Percentiles rank a stretch among this genome's conserved stretches.
phyloP scores from a whole-genome alignment of 2,888 invertebrate genomes.

The Drosophila nr. fundita region DNA sequence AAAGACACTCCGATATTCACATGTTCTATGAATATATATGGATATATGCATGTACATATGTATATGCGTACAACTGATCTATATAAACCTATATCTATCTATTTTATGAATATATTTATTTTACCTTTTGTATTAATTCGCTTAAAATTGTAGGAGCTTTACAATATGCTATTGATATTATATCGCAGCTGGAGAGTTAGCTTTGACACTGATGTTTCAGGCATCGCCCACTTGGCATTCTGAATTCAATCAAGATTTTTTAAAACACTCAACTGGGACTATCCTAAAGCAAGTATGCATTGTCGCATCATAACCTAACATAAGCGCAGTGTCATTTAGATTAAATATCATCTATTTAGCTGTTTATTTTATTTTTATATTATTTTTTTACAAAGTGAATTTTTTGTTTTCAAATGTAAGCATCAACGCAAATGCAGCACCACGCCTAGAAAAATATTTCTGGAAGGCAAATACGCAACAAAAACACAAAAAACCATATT shows the following conservation, averaged over 20 bases:
- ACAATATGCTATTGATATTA: too few relatives aligned
- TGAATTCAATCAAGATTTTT: neutral
- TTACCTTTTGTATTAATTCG: too few relatives aligned
- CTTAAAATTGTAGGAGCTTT: too few relatives aligned
- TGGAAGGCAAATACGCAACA: neutral
- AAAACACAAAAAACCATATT: neutral
- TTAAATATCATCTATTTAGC: neutral
- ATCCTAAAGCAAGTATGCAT: neutral
- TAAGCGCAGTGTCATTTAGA: too few relatives aligned
- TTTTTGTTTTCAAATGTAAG: neutral
- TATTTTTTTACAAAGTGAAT: neutral
- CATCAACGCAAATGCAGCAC: too few relatives aligned
- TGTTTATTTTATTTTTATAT: neutral
- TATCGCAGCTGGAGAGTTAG: too few relatives aligned
- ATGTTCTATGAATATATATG: neutral
- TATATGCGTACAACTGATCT: too few relatives aligned
- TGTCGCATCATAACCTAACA: neutral
- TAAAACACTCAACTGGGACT: neutral
- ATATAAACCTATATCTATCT: too few relatives aligned
- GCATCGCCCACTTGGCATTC: constrained; percentile 1
- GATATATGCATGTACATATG: neutral
- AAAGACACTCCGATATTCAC: neutral
- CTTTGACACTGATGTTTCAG: too few relatives aligned
- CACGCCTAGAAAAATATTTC: too few relatives aligned
- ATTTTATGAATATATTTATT: too few relatives aligned